Evolutionary conservation across 2,113 vertebrate species (phyloP).

Genomic region (Centrocercus urophasianus): DNA sequence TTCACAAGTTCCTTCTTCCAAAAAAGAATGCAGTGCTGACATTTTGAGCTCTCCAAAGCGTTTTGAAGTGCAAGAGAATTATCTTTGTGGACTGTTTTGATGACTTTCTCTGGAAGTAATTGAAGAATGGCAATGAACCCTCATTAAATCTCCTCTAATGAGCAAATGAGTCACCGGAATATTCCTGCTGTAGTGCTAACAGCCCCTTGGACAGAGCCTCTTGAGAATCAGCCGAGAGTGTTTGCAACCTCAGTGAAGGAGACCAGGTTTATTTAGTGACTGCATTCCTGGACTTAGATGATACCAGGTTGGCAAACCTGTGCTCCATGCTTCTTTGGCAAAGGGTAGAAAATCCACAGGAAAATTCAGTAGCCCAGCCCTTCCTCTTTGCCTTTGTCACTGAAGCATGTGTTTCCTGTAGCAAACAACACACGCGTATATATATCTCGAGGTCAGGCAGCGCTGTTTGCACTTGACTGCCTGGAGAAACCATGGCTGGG

Average conservation of each 20-base stretch:
- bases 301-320: background rate
- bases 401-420: slow-evolving; percentile 38
- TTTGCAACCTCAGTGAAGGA: background rate
- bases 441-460: background rate
- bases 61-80: background rate
- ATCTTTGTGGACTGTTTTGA: background rate
- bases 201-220: background rate
- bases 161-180: slow-evolving; percentile 25
- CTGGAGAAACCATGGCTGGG: background rate
- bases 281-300: background rate
- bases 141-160: slow-evolving; percentile 55
- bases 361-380: background rate
- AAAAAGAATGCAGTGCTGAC: background rate
- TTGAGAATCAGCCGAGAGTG: background rate
- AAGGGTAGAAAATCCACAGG: background rate
- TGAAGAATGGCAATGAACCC: slow-evolving; percentile 31
- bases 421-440: background rate
- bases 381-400: slow-evolving; percentile 44
- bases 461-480: background rate
- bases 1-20: background rate
- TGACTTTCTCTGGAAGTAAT: background rate
- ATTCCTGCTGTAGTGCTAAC: background rate
- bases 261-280: background rate
- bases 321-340: slow-evolving; percentile 13
- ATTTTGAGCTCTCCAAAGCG: background rate